Evolutionary conservation across 1,140 invertebrate species (phyloP), one percentile per base, ranked within the genome.

Genomic region (Arctopsyche grandis): DNA sequence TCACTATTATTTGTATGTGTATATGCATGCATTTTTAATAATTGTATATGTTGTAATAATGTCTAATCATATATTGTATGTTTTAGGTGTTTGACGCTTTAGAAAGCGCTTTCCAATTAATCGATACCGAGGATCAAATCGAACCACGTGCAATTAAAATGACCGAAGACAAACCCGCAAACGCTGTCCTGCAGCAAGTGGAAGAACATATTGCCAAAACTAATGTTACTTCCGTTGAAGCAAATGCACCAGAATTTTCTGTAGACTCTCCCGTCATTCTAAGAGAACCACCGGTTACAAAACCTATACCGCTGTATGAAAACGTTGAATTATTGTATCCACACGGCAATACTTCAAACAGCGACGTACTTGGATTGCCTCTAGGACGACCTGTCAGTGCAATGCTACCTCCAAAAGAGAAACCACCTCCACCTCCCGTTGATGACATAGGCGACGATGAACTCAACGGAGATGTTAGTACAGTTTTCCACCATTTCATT

Each of bases 401-500:
- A 70, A 84, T 93, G 81, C 93, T 95, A 85, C 94, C 95, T 4
- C 95, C 95, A 0, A 95, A 94, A 84, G 94, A 94, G 84, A 96
- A 95, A 85, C 94, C 95, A 60, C 94, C 94, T 14, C 94, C 94
- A n/a, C 94, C 94, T 19, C 94, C 94, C 0, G 89, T 90, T 0
- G 92, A 93, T 44, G 88, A 88, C 79, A 14, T 63, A 4, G 12
- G 7, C n/a, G 63, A 66, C 26, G 85, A 84, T 66, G 83, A 82
- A 66, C 74, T 81, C 44, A 43, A 46, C 19, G n/a, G 26, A 10
- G 69, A 60, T 75, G 81, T 82, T 80, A 78, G 81, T 76, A 16
- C 0, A 7, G 5, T 69, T 48, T 76, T 5, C 16, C 12, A 60
- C 38, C 5, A 60, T 48, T 19, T 29, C 38, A 19, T 52, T 52